Evolutionary conservation across 2,888 invertebrate genomes (phyloP), one percentile per base, ranked within the genome.

Genomic region (Watsonalla cultraria): DNA sequence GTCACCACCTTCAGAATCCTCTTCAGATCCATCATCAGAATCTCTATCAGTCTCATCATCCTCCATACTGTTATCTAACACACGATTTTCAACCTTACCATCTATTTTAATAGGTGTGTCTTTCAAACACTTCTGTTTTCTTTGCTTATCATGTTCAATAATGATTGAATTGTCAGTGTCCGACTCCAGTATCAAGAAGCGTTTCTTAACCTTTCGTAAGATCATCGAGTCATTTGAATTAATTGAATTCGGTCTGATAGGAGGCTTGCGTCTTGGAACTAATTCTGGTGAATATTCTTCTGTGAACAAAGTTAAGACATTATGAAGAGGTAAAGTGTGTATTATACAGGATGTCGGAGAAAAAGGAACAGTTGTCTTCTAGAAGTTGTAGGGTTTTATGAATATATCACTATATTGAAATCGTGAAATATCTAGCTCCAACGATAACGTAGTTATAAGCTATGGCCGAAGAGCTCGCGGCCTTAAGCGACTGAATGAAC

Each of bases 91-190:
- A 37, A 15, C 37, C 9, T 39, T 37, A 14, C 35, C 48, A 35
- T 14, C 37, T 37, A 82, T 68, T 69, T 85, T 89, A 2, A 79
- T 59, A 0, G 90, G 90, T 6, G 90, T 90, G 13, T 82, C 80
- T 62, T 90, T 84, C 7, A 82, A 54, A 54, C 90, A 90, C 35
- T 65, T 63, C 6, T 76, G 46, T 66, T 89, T 90, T 4, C 67
- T 81, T 50, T 82, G 74, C 35, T 72, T 82, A 11, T 80, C 66
- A 34, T 82, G 82, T 66, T 87, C 87, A 48, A 83, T 70, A 0
- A 88, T 60, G 34, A 90, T 82, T 7, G 90, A 90, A 58, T 88
- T 86, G 52, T 90, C 90, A 0, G 84, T 82, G 59, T 90, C 90
- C 0, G 90, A 90, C 45, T 89, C 90, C 4, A 83, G 15, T 4